These are phyloP conservation scores for Mastigias papua DNA, from an alignment of 30 jellyfish, hydroid and myxozoan genomes.

Conservation along the genomic window DNA sequence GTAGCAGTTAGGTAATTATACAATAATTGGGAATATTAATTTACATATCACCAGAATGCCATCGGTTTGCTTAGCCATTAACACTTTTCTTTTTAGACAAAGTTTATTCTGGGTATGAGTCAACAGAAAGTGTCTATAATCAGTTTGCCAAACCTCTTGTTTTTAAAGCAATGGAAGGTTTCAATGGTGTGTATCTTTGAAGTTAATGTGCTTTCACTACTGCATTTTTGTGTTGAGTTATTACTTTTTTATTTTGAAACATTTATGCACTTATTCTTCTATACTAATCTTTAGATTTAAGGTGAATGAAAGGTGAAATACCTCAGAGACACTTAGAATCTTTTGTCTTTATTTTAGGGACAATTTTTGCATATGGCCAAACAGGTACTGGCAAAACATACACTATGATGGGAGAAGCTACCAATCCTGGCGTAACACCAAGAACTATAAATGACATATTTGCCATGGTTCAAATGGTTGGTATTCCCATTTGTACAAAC, in stretches of 20 bases:
- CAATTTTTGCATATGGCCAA: slow-evolving; percentile 94
- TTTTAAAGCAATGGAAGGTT: slow-evolving; percentile 80
- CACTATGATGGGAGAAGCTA: slow-evolving; percentile 88
- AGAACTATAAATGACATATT: slow-evolving; percentile 80
- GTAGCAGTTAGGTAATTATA: no score
- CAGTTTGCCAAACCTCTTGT: slow-evolving; percentile 80
- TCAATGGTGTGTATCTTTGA: slow-evolving; percentile 59
- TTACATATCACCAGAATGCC: no score
- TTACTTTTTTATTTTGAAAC: no score
- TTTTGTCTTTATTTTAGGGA: slow-evolving; percentile 47
- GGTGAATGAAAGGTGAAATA: no score
- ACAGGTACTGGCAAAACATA: slow-evolving; percentile 95
- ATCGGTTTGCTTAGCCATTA: no score
- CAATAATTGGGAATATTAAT: no score
- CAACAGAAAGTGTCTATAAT: slow-evolving; percentile 63
- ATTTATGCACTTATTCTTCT: no score
- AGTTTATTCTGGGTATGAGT: slow-evolving; percentile 44
- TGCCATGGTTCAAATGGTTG: slow-evolving; percentile 67
- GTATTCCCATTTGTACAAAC: not conserved
- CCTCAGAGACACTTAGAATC: no score
- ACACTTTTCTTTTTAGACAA: slow-evolving; percentile 71
- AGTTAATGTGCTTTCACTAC: not conserved
- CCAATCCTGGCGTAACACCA: slow-evolving; percentile 84
- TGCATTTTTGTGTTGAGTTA: not conserved
- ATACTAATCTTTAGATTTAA: no score